Conservation (phyloP, 2,888 invertebrate species). For the Lycia hirtaria region DNA sequence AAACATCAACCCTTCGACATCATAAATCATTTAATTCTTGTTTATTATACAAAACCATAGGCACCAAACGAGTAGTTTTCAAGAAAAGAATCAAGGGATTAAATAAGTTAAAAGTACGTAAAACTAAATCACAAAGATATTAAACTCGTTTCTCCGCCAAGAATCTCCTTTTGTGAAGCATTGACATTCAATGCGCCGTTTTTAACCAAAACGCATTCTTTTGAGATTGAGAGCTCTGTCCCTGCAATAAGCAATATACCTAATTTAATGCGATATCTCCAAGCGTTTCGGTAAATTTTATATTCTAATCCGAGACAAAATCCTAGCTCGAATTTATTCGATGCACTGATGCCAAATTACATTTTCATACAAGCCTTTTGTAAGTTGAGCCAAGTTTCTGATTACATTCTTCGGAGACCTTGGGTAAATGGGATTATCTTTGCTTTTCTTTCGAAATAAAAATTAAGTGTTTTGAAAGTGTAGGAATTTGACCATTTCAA, state of each 20-base stretch:
- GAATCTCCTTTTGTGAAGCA: background rate
- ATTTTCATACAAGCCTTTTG: conserved; percentile 46
- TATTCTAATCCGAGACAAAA: conserved; percentile 17
- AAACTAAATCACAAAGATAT: too few relatives aligned
- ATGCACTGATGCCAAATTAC: conserved; percentile 30
- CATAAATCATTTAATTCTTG: too few relatives aligned
- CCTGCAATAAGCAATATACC: background rate
- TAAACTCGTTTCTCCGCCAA: too few relatives aligned
- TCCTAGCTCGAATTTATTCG: conserved; percentile 18
- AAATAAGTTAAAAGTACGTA: too few relatives aligned
- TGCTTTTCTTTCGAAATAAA: background rate
- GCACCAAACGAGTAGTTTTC: too few relatives aligned
- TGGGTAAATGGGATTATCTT: conserved; percentile 6
- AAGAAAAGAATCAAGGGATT: too few relatives aligned
- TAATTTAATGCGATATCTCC: background rate
- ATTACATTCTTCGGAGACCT: conserved; percentile 39
- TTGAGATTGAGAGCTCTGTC: background rate
- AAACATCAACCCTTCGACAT: too few relatives aligned
- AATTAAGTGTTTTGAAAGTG: background rate
- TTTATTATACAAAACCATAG: too few relatives aligned
- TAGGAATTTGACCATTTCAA: too few relatives aligned
- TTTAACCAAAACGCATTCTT: background rate
- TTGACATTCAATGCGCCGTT: background rate
- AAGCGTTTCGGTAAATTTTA: background rate
- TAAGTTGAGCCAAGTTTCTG: conserved; percentile 62